Percentiles rank a stretch among this genome's conserved stretches.
These are phyloP conservation scores for Drosophila sucinea DNA, from an alignment of 1,140 invertebrate genomes.

Conservation along the genomic window DNA sequence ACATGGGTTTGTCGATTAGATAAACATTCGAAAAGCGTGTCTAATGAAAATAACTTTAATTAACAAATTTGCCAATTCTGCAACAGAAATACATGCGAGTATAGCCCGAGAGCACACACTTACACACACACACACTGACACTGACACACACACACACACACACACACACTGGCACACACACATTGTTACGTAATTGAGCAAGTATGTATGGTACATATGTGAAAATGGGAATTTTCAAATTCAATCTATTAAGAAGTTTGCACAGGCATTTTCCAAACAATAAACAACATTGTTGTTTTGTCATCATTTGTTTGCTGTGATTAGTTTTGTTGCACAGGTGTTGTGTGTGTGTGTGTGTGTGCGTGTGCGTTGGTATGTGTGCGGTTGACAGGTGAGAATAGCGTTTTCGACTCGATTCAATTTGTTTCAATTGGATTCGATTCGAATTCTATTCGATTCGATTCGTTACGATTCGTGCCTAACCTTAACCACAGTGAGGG, in stretches of 20 bases:
- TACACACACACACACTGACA: slow-evolving; percentile 1
- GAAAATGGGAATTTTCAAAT: slow-evolving; percentile 19
- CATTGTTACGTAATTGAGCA: slow-evolving; percentile 45
- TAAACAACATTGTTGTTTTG: slow-evolving; percentile 13
- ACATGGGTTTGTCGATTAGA: slow-evolving; percentile 53
- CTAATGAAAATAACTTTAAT: slow-evolving; percentile 62
- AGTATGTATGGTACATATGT: not conserved
- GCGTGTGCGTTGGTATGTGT: not conserved
- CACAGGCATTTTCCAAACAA: slow-evolving; percentile 9
- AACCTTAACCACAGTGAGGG: slow-evolving; percentile 92
- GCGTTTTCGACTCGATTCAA: slow-evolving; percentile 8
- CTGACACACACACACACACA: slow-evolving; percentile 5
- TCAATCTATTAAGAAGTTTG: slow-evolving; percentile 21
- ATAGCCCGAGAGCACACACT: slow-evolving; percentile 36
- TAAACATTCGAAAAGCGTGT: slow-evolving; percentile 38
- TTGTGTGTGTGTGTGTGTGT: no score
- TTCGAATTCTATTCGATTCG: not conserved
- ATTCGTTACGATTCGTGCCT: slow-evolving; percentile 41
- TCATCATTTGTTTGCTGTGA: slow-evolving; percentile 2
- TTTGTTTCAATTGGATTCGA: slow-evolving; percentile 4
- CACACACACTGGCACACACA: slow-evolving; percentile 2
- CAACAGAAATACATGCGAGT: slow-evolving; percentile 36
- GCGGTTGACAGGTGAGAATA: slow-evolving; percentile 44
- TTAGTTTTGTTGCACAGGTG: slow-evolving; percentile 26
- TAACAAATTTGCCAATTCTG: slow-evolving; percentile 72